These are phyloP conservation scores for Cenopis cana DNA, from an alignment of 2,888 invertebrate genomes.

Conservation along the genomic window DNA sequence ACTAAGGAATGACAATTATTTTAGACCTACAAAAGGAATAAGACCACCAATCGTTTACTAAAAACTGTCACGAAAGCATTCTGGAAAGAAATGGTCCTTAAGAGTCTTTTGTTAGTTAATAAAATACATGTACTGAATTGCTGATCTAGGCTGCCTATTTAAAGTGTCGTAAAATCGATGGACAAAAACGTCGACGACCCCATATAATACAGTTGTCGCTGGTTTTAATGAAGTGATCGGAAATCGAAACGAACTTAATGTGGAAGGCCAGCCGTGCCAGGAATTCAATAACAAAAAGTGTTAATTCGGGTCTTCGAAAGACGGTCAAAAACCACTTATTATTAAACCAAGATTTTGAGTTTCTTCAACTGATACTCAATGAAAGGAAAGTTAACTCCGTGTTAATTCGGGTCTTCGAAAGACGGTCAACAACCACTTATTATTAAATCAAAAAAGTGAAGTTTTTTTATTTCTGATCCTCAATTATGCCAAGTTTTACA, in stretches of 20 bases:
- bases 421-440: too few relatives aligned
- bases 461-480: too few relatives aligned
- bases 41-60: conserved; percentile 13
- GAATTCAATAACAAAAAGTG: conserved; percentile 43
- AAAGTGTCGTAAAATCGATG: conserved; percentile 41
- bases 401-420: too few relatives aligned
- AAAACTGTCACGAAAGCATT: conserved; percentile 8
- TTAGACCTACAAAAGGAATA: neutral
- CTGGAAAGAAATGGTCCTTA: neutral
- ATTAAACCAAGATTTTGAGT: neutral
- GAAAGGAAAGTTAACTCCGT: too few relatives aligned
- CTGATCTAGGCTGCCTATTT: conserved; percentile 25
- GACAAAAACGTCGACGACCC: conserved; percentile 52
- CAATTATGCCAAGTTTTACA: too few relatives aligned
- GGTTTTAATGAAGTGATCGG: conserved; percentile 50
- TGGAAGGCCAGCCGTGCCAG: conserved; percentile 46
- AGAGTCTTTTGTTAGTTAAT: conserved; percentile 23
- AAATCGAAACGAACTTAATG: conserved; percentile 48
- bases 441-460: too few relatives aligned
- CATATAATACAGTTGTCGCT: conserved; percentile 39
- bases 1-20: neutral
- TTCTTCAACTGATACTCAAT: too few relatives aligned
- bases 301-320: neutral
- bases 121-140: conserved; percentile 29
- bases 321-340: neutral